Conservation (phyloP, 2,888 invertebrate species). For the Emesis russula region DNA sequence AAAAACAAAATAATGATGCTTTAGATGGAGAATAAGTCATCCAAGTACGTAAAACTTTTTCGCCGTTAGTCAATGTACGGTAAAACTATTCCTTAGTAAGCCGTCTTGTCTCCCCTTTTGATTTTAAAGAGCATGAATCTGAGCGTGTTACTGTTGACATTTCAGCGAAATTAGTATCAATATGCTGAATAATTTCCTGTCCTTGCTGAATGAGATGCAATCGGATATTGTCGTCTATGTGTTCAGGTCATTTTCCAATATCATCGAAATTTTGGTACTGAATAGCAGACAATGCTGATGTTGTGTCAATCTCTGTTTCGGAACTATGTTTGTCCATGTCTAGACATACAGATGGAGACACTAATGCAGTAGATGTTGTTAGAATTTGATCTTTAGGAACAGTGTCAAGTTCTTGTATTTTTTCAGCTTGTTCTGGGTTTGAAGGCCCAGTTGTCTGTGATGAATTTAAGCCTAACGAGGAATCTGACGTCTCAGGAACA, state of each 20-base stretch:
- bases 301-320: slow-evolving; percentile 1
- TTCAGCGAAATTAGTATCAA: not conserved
- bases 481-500: slow-evolving; percentile 9
- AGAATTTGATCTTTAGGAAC: slow-evolving; percentile 2
- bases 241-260: not conserved
- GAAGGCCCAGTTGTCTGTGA: slow-evolving; percentile 5
- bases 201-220: slow-evolving; percentile 16
- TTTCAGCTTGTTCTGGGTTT: slow-evolving; percentile 12
- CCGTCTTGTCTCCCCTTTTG: slow-evolving; percentile 16
- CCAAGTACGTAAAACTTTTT: too few relatives aligned
- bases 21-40: slow-evolving; percentile 7
- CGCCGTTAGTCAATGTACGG: too few relatives aligned
- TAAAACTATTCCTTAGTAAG: not conserved
- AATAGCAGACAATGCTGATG: slow-evolving; percentile 12
- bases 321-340: slow-evolving; percentile 2
- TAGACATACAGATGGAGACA: slow-evolving; percentile 8
- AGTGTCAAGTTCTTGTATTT: slow-evolving; percentile 9
- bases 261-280: not conserved
- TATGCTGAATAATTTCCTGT: slow-evolving; percentile 7
- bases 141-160: too few relatives aligned
- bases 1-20: slow-evolving; percentile 11
- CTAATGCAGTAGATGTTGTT: slow-evolving; percentile 9
- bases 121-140: not conserved
- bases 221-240: slow-evolving; percentile 16
- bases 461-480: not conserved